These are phyloP conservation scores for Aegotheles bennettii DNA, from an alignment of 2,113 vertebrate species.

Conservation along the genomic window DNA sequence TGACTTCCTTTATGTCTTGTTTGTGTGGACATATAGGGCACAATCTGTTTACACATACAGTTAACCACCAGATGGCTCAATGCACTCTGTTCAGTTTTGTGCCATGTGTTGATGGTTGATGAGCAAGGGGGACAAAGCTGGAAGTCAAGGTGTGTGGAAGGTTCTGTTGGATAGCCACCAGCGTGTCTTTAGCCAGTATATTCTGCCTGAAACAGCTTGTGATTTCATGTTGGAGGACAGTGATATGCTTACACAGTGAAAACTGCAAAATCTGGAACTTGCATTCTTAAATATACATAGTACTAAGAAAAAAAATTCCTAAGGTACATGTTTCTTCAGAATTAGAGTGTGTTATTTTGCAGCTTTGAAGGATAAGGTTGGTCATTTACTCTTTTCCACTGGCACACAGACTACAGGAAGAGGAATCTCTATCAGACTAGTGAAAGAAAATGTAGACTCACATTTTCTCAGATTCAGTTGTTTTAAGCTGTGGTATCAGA, in stretches of 20 bases:
- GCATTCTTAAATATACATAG: not conserved
- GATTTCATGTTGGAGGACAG: not conserved
- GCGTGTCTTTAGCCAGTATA: not conserved
- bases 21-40: not conserved
- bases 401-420: not conserved
- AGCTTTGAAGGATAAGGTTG: not conserved
- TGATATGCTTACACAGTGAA: not conserved
- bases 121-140: not conserved
- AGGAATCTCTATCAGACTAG: not conserved
- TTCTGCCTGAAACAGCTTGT: not conserved
- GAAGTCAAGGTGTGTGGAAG: not conserved
- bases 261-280: not conserved
- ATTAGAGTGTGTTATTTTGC: not conserved
- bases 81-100: not conserved
- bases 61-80: not conserved
- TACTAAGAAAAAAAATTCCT: not conserved
- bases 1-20: not conserved
- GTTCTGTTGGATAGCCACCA: not conserved
- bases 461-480: not conserved
- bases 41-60: not conserved
- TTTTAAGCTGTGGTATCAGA: not conserved
- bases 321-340: not conserved
- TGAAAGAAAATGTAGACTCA: not conserved
- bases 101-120: not conserved
- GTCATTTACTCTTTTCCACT: not conserved